These are phyloP conservation scores for Oreortyx pictus DNA, from an alignment of 2,797 vertebrate species.

Conservation along the genomic window DNA sequence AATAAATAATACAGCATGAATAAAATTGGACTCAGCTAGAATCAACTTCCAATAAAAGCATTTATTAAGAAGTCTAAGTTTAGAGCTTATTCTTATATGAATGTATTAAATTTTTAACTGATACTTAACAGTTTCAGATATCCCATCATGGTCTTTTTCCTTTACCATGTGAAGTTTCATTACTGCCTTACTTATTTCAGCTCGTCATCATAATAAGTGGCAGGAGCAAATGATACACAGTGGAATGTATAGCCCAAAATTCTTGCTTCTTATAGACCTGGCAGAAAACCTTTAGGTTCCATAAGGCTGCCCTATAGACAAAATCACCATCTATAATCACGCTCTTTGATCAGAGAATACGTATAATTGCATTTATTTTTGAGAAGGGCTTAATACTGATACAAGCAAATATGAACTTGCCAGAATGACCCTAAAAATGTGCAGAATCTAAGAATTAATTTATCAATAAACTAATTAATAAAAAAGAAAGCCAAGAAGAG, in stretches of 20 bases:
- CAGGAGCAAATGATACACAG: slow-evolving; percentile 7
- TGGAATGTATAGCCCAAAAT: not conserved
- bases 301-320: not conserved
- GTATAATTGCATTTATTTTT: not conserved
- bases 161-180: not conserved
- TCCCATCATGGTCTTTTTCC: not conserved
- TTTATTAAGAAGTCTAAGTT: not conserved
- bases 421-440: not conserved
- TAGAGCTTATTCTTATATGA: not conserved
- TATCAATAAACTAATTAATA: not conserved
- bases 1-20: slow-evolving; percentile 9
- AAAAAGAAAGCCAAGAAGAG: not conserved
- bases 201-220: not conserved
- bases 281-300: slow-evolving; percentile 6
- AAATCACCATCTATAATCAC: not conserved
- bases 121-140: slow-evolving; percentile 8
- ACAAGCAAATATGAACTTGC: not conserved
- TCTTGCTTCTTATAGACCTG: not conserved
- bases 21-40: not conserved
- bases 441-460: not conserved
- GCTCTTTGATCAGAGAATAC: not conserved
- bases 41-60: slow-evolving; percentile 15
- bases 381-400: not conserved
- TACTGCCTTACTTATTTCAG: slow-evolving; percentile 24
- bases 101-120: not conserved